Base-by-base conservation (phyloP, 2,113 vertebrate species). In the Coreoperca whiteheadi region DNA sequence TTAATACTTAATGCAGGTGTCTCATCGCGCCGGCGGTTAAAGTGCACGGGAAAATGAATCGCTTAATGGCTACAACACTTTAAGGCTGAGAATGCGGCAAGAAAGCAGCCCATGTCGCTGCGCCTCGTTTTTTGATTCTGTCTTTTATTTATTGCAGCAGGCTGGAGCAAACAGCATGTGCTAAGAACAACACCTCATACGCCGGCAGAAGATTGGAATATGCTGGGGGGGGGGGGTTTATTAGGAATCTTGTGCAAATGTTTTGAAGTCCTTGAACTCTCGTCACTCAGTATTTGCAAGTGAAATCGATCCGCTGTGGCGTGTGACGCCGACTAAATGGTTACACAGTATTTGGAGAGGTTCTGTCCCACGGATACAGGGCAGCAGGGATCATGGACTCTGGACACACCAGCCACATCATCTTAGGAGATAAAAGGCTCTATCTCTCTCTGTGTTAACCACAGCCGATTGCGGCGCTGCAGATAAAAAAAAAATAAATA, bases 1-100 rank as follows among this genome's bases (percentile, higher is more conserved):
- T 89, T 79, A 89, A 90, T 88, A 64, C 71, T 72, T 91, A 87
- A 91, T 93, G 82, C 57, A 23, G 66, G 41, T n/a, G n/a, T 81
- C 72, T 80, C 64, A 50, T 86, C 21, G 21, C 21, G 70, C 16
- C 59, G 7, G 48, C 6, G 25, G 53, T 32, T 78, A 74, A 79
- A 77, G 81, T 8, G 18, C 72, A 51, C 61, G 67, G 10, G 25
- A 43, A 70, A 76, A 81, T 11, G 2, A 57, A 77, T 76, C 46
- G 41, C 34, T 82, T 61, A 43, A 74, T 46, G 64, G 65, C 28
- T 43, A 48, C 54, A 59, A 34, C 15, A 61, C 72, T 34, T 61
- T 54, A 41, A 28, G 37, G 32, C 2, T 54, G 41, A 56, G 73
- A 15, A 46, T 53, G 56, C 34, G 56, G 73, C 37, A 28, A 15